Evolutionary conservation across 2,888 invertebrate genomes (phyloP), one percentile per base, ranked within the genome.

Genomic region (Hirtodrosophila duncani): DNA sequence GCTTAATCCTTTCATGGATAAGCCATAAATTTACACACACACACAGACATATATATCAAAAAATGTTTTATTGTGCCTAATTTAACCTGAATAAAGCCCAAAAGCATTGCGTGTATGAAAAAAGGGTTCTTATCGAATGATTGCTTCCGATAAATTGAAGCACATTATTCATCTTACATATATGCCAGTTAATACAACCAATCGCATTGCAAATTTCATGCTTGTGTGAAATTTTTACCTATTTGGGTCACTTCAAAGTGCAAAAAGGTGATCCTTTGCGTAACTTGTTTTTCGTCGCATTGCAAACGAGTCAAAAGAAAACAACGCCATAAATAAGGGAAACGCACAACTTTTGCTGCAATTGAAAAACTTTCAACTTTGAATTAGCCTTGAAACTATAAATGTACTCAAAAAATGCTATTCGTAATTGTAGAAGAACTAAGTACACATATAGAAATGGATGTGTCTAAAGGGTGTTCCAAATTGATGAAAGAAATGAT

Each of bases 11-110:
- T 51, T 17, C 34, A 37, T 18, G 11, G 9, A 8, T 9, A 31
- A n/a, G n/a, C n/a, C 75, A 72, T 72, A 72, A 78, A 78, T 72
- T 63, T 51, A 42, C 39, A 58, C n/a, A n/a, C n/a, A n/a, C n/a
- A n/a, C n/a, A n/a, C n/a, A n/a, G n/a, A n/a, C n/a, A 4, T 20
- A 6, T 20, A 4, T 20, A 6, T 4, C 3, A 4, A 10, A 52
- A 43, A 50, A 43, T 65, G 52, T 59, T 78, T 78, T 78, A 74
- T 63, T 67, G 67, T 46, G 70, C 79, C 75, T 70, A 72, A 72
- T 78, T 72, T 78, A 56, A 36, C 34, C 36, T 3, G 26, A 34
- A 23, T 7, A 13, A 11, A 33, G 31, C 36, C 39, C 30, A 42
- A 65, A 45, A 27, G 23, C 23, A 33, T 18, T 33, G 31, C 14